Evolutionary conservation across 2,113 vertebrate genomes (phyloP), one percentile per base, ranked within the genome.

Genomic region (Asarcornis scutulata): DNA sequence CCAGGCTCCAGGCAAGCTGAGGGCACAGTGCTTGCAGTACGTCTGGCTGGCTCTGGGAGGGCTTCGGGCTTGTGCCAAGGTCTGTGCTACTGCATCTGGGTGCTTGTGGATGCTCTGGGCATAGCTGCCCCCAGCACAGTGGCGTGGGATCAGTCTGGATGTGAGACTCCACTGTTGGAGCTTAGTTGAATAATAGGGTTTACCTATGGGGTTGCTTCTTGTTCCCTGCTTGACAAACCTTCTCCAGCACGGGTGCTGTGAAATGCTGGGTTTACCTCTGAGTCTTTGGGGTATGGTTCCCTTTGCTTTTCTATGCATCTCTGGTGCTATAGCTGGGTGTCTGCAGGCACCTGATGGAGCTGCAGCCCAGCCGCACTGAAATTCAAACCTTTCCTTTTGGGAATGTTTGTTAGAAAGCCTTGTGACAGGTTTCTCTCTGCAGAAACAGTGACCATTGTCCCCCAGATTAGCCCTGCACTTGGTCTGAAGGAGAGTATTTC

Each of bases 401-500:
- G 59, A 34, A 13, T 4, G 0, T 6, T 18, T 6, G 17, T 31
- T 7, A 21, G 26, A 36, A 15, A 22, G 3, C 2, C 27, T 1
- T 29, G 53, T 9, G 63, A 2, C 9, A 18, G 10, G 1, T 29
- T 34, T 50, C 26, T 38, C 22, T 40, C 17, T 36, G 73, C 63
- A 63, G 84, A n/a, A 52, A 1, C 6, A 3, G 32, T 0, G 13
- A 3, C n/a, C 17, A 0, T 2, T n/a, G 22, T 3, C 20, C 31
- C 15, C 32, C 9, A 0, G 8, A 6, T 2, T 48, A 23, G 52
- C 50, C 81, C 0, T 2, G 12, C 0, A 0, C 0, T 7, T 3
- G n/a, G 26, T 31, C 44, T 26, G 9, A 7, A 36, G 18, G 18
- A 7, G 0, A 8, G 21, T 5, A 0, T 12, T 66, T 40, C 32